Conservation (phyloP, 2,888 invertebrate species). For the Pristionchus arcanus region DNA sequence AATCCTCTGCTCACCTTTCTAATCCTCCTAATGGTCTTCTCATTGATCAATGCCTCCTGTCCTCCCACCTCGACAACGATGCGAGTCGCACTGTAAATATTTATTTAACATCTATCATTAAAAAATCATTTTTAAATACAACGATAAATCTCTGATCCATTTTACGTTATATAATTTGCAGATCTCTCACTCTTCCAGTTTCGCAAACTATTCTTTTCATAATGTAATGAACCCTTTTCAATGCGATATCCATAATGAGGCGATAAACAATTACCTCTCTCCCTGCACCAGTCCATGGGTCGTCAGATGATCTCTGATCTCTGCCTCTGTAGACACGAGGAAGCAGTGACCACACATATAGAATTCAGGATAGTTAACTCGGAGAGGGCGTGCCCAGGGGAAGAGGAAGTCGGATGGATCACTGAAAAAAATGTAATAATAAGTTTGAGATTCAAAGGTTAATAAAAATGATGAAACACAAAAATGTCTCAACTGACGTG, state of each 20-base stretch:
- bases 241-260: not conserved
- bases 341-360: conserved; percentile 30
- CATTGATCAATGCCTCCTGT: not conserved
- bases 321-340: not conserved
- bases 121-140: not conserved
- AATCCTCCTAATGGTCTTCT: conserved; percentile 28
- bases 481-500: not conserved
- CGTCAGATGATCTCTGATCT: conserved; percentile 11
- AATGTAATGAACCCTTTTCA: not conserved
- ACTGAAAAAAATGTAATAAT: not conserved
- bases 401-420: conserved; percentile 38
- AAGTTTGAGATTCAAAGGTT: too few relatives aligned
- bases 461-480: not conserved
- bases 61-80: not conserved
- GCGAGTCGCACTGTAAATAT: not conserved
- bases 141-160: not conserved
- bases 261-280: not conserved
- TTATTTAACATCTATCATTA: not conserved
- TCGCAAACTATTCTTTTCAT: not conserved
- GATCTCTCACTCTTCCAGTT: not conserved
- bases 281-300: not conserved
- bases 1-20: not conserved
- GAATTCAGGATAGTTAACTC: not conserved
- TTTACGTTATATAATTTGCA: too few relatives aligned
- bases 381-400: not conserved